These are phyloP conservation scores for Sylvia atricapilla DNA, from an alignment of 2,113 vertebrate genomes.

Conservation along the genomic window DNA sequence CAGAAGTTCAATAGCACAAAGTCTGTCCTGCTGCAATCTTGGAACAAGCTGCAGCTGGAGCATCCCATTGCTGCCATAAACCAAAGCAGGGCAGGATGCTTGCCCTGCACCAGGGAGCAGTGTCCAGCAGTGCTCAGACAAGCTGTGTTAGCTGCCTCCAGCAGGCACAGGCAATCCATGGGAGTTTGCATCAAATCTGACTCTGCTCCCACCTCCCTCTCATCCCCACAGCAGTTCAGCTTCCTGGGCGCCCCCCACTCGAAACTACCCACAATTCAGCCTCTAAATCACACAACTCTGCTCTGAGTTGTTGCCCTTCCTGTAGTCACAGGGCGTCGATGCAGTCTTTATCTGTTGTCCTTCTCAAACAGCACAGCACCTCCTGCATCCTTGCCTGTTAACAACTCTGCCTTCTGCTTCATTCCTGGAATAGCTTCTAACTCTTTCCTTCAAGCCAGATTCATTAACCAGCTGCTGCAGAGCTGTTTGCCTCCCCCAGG, in stretches of 20 bases:
- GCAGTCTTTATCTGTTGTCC: background rate
- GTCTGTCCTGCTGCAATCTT: background rate
- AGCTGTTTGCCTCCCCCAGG: slow-evolving; percentile 61
- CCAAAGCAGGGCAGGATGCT: background rate
- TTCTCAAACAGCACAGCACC: background rate
- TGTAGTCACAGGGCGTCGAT: background rate
- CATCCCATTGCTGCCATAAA: background rate
- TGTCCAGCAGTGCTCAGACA: background rate
- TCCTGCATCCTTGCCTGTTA: slow-evolving; percentile 27
- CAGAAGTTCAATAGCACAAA: slow-evolving; percentile 29
- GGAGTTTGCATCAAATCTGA: background rate
- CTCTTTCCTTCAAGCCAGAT: slow-evolving; percentile 54
- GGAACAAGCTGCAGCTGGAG: slow-evolving; percentile 3
- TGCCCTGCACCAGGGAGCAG: background rate
- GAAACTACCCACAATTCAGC: background rate
- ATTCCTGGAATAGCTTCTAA: slow-evolving; percentile 55
- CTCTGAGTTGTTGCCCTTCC: background rate
- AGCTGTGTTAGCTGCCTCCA: background rate
- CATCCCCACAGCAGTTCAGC: rapidly evolving
- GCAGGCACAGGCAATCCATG: background rate
- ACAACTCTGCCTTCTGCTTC: slow-evolving; percentile 40
- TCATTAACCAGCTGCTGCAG: slow-evolving; percentile 67
- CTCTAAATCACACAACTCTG: background rate
- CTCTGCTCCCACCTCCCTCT: background rate
- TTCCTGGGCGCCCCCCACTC: background rate